phyloP scores from a whole-genome alignment of 2,888 invertebrate genomes.

The Alentia gelatinosa region DNA sequence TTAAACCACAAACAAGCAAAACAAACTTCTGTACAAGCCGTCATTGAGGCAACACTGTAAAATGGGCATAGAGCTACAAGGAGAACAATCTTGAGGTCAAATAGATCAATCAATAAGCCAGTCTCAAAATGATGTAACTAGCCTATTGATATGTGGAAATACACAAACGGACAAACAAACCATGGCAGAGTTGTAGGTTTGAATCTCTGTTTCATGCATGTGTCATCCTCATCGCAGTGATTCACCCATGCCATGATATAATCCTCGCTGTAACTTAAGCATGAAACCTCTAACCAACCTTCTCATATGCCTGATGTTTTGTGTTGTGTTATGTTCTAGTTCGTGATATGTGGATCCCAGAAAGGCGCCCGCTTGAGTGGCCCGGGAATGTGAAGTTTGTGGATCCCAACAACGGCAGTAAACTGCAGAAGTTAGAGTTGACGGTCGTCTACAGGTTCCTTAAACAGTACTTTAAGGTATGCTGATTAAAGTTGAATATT shows the following conservation, averaged over 20 bases:
- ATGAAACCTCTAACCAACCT: background rate
- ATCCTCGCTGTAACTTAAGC: background rate
- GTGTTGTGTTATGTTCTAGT: background rate
- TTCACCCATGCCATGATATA: background rate
- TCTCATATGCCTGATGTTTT: background rate
- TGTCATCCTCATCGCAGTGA: background rate
- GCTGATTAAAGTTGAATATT: background rate
- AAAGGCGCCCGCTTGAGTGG: background rate
- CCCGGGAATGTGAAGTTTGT: background rate
- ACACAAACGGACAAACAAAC: too few species aligned
- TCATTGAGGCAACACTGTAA: too few species aligned
- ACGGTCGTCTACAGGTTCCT: background rate
- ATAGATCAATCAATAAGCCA: too few species aligned
- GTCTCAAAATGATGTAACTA: too few species aligned
- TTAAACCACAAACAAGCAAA: too few species aligned
- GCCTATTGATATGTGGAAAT: too few species aligned
- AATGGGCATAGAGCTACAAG: too few species aligned
- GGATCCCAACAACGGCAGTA: constrained; percentile 16
- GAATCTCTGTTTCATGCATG: background rate
- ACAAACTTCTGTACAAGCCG: too few species aligned
- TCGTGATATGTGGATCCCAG: background rate
- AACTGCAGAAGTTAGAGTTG: background rate
- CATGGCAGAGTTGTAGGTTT: too few species aligned
- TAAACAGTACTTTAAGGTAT: background rate
- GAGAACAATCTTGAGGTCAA: too few species aligned